These are phyloP conservation scores for Odontesthes bonariensis DNA, from an alignment of 2,113 vertebrate genomes.

Conservation along the genomic window DNA sequence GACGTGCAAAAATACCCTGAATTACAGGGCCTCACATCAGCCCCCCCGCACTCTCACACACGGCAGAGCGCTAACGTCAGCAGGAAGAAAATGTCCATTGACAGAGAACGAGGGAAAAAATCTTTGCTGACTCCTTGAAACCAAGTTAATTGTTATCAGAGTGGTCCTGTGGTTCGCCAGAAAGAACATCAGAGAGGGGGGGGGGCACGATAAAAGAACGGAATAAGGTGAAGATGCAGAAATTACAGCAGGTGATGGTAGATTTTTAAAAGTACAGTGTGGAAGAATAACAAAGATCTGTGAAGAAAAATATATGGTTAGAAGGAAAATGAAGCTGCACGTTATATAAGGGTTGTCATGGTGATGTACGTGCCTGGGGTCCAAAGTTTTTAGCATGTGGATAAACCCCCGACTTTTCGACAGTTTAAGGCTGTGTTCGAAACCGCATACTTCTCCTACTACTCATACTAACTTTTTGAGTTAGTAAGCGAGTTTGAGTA, in stretches of 20 bases:
- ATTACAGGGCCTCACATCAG: constrained; percentile 46
- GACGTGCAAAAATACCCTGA: constrained; percentile 15
- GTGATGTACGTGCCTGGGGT: no score
- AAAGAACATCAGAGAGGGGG: neutral
- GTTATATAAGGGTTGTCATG: no score
- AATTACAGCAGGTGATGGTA: neutral
- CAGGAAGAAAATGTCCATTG: constrained; percentile 41
- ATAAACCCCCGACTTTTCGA: no score
- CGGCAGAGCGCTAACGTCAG: constrained; percentile 56
- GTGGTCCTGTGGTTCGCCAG: neutral
- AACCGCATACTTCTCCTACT: no score
- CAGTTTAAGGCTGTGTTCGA: no score
- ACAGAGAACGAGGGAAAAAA: constrained; percentile 35
- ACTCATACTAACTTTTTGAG: no score
- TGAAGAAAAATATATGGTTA: no score
- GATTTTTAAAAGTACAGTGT: neutral
- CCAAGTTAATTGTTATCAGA: constrained; percentile 53
- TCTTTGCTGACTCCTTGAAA: constrained; percentile 61
- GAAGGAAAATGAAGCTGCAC: no score
- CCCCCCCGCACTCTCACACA: constrained; percentile 24
- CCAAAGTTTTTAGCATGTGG: no score
- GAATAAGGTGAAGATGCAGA: neutral
- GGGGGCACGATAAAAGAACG: neutral
- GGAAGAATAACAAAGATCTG: no score
- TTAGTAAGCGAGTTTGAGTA: no score